Evolutionary conservation across 2,888 invertebrate species (phyloP).

Genomic region (Pimpla rufipes): DNA sequence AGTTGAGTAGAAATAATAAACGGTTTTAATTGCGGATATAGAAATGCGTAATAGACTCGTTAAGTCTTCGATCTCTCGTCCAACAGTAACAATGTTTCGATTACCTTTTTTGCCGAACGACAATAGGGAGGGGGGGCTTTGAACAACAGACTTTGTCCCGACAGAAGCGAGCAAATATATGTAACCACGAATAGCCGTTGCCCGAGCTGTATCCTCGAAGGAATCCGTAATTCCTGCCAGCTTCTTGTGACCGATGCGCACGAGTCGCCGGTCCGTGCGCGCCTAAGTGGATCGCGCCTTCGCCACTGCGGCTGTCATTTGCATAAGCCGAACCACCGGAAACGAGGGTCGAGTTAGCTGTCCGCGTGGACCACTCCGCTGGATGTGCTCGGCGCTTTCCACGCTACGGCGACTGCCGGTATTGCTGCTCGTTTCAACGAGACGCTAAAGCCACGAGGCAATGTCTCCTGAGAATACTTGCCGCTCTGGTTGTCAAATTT

Average conservation of each 20-base stretch:
- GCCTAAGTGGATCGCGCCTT: slow-evolving; percentile 22
- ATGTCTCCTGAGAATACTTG: slow-evolving; percentile 17
- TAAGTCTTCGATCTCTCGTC: too few relatives aligned
- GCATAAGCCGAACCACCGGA: slow-evolving; percentile 57
- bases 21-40: too few relatives aligned
- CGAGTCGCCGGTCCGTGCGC: background rate
- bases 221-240: slow-evolving; percentile 56
- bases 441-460: slow-evolving; percentile 20
- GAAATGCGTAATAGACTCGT: too few relatives aligned
- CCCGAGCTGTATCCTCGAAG: slow-evolving; percentile 30
- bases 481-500: slow-evolving; percentile 22
- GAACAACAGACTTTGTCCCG: background rate
- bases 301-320: slow-evolving; percentile 49
- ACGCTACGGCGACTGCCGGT: background rate
- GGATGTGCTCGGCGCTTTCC: background rate
- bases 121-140: background rate
- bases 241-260: slow-evolving; percentile 41
- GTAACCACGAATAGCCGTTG: background rate
- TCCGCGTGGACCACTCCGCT: slow-evolving; percentile 18
- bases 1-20: too few relatives aligned
- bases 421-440: slow-evolving; percentile 15
- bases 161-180: background rate
- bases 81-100: too few relatives aligned
- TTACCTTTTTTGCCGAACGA: background rate
- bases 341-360: slow-evolving; percentile 50